A percentile compares a stretch with the other conserved stretches of the same genome.
Conservation (phyloP, 2,797 vertebrate species). For the Caiman crocodilus region DNA sequence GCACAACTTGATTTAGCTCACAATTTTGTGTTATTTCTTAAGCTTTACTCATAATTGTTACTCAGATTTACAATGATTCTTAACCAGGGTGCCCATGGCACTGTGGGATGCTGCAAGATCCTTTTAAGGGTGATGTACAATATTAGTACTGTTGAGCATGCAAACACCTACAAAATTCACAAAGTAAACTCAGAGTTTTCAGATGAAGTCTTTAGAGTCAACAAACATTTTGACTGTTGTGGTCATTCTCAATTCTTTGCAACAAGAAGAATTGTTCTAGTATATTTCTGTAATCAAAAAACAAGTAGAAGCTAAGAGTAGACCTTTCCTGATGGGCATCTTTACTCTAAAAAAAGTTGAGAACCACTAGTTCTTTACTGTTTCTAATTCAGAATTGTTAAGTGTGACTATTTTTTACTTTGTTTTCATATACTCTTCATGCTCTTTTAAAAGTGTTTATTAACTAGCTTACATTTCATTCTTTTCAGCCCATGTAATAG, state of each 20-base stretch:
- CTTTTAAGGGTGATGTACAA: too few relatives aligned
- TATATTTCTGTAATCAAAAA: not conserved
- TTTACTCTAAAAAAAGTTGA: not conserved
- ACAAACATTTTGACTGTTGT: too few relatives aligned
- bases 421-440: not conserved
- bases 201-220: too few relatives aligned
- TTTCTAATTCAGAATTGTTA: not conserved
- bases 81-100: too few relatives aligned
- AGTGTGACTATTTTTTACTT: not conserved
- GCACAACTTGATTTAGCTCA: not conserved
- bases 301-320: not conserved
- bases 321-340: not conserved
- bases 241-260: not conserved
- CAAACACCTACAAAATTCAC: too few relatives aligned
- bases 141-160: too few relatives aligned
- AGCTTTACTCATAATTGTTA: too few relatives aligned
- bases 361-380: not conserved
- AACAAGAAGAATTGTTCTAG: not conserved
- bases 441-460: not conserved
- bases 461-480: not conserved
- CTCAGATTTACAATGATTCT: too few relatives aligned
- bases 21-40: not conserved
- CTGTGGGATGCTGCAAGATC: too few relatives aligned
- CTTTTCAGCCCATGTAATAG: slow-evolving; percentile 91
- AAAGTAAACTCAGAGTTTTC: too few relatives aligned